phyloP scores from a whole-genome alignment of 2,888 invertebrate genomes.

The Ophonus ardosiacus region DNA sequence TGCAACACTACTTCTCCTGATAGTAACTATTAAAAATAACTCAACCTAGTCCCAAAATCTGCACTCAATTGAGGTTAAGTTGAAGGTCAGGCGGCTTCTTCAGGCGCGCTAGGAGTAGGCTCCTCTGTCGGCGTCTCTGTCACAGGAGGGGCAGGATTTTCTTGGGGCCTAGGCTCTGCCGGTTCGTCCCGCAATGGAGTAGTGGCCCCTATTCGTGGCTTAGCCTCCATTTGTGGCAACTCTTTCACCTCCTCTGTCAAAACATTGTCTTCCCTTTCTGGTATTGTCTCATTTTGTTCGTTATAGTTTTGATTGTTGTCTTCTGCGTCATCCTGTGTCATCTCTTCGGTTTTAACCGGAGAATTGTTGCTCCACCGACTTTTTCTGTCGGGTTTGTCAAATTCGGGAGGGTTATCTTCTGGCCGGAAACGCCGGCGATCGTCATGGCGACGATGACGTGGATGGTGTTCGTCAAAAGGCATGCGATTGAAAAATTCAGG shows the following conservation, averaged over 20 bases:
- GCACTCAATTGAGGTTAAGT: constrained; percentile 37
- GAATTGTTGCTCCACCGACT: constrained; percentile 70
- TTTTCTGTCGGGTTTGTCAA: constrained; percentile 64
- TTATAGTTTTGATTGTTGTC: constrained; percentile 53
- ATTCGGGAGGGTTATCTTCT: constrained; percentile 59
- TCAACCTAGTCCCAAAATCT: constrained; percentile 47
- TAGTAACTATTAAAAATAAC: constrained; percentile 55
- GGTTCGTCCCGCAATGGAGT: constrained; percentile 70
- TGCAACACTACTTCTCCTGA: constrained; percentile 67
- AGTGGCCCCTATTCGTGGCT: constrained; percentile 66
- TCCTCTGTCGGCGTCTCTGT: not conserved
- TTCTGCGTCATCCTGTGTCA: constrained; percentile 59
- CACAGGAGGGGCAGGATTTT: not conserved
- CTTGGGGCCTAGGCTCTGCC: constrained; percentile 30
- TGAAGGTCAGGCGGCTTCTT: constrained; percentile 54
- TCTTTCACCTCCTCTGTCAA: constrained; percentile 75
- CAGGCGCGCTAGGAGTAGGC: not conserved
- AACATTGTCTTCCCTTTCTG: constrained; percentile 60
- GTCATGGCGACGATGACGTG: constrained; percentile 66
- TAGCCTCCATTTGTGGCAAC: constrained; percentile 67
- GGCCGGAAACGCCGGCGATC: constrained; percentile 67
- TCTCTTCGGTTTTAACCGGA: constrained; percentile 65
- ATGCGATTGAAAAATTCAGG: constrained; percentile 58
- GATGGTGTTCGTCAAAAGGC: constrained; percentile 63
- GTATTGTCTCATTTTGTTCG: constrained; percentile 66